Evolutionary conservation across 1,140 invertebrate species (phyloP).

Genomic region (Scaptomyza graminum): DNA sequence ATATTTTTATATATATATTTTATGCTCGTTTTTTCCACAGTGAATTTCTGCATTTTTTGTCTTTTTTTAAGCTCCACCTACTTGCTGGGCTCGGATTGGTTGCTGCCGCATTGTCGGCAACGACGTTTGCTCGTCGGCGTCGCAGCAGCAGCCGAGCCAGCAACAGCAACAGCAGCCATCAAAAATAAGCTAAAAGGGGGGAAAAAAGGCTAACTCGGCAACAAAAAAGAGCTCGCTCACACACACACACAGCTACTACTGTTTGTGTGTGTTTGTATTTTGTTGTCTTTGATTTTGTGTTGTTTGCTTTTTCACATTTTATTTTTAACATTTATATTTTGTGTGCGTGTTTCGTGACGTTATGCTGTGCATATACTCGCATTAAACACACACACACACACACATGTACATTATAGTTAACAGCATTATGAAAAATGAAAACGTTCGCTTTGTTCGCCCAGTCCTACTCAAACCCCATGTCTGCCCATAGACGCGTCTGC

Average conservation of each 20-base stretch:
- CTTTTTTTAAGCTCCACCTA: slow-evolving; percentile 83
- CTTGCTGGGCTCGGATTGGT: slow-evolving; percentile 78
- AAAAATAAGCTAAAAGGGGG: slow-evolving; percentile 73
- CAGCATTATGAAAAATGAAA: slow-evolving; percentile 79
- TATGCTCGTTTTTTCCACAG: slow-evolving; percentile 68
- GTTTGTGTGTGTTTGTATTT: slow-evolving; percentile 35
- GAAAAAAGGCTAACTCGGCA: slow-evolving; percentile 78
- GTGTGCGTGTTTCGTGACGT: slow-evolving; percentile 70
- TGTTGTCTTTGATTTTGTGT: slow-evolving; percentile 75
- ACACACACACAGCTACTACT: slow-evolving; percentile 9
- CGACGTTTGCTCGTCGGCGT: slow-evolving; percentile 34
- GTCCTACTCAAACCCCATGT: slow-evolving; percentile 16
- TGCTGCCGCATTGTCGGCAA: slow-evolving; percentile 40
- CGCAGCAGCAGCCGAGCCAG: slow-evolving; percentile 46
- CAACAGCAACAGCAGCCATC: slow-evolving; percentile 44
- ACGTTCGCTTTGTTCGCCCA: slow-evolving; percentile 24
- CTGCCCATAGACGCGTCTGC: slow-evolving; percentile 69
- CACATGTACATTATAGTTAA: slow-evolving; percentile 54
- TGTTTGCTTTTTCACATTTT: slow-evolving; percentile 82
- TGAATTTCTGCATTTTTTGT: slow-evolving; percentile 73
- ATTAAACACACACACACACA: neutral
- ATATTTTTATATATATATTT: slow-evolving; percentile 54
- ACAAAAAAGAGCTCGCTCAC: slow-evolving; percentile 52
- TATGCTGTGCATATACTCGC: slow-evolving; percentile 42
- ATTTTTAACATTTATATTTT: slow-evolving; percentile 83